Conservation (phyloP, 2,113 vertebrate genomes). For the Rousettus leschenaultii region DNA sequence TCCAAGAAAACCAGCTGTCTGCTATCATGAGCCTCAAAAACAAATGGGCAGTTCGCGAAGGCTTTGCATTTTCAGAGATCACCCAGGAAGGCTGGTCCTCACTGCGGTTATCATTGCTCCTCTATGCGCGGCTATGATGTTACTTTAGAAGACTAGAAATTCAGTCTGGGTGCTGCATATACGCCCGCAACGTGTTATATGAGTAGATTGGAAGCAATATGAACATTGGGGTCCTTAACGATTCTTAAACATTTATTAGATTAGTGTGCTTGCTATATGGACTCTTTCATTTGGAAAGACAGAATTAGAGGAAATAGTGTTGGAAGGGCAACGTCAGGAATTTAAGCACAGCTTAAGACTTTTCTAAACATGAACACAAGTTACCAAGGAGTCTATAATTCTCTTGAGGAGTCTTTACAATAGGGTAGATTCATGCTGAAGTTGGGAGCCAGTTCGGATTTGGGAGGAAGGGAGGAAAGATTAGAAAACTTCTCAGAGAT, state of each 20-base stretch:
- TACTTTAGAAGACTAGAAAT: slow-evolving; percentile 26
- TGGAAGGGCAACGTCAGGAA: neutral
- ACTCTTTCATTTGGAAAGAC: neutral
- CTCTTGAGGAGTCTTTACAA: neutral
- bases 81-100: neutral
- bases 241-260: neutral
- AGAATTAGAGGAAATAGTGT: neutral
- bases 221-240: neutral
- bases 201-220: neutral
- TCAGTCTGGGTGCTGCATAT: neutral
- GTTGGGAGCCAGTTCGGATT: neutral
- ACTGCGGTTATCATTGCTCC: neutral
- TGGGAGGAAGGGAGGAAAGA: neutral
- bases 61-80: neutral
- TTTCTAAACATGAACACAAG: neutral
- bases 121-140: neutral
- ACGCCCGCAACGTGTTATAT: neutral
- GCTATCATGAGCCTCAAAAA: slow-evolving; percentile 13
- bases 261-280: neutral
- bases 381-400: neutral
- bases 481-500: neutral
- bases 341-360: neutral
- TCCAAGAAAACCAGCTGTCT: neutral
- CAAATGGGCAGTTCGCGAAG: neutral
- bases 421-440: neutral